Evolutionary conservation across 2,797 vertebrate genomes (phyloP).

Genomic region (Pelodytes ibericus): DNA sequence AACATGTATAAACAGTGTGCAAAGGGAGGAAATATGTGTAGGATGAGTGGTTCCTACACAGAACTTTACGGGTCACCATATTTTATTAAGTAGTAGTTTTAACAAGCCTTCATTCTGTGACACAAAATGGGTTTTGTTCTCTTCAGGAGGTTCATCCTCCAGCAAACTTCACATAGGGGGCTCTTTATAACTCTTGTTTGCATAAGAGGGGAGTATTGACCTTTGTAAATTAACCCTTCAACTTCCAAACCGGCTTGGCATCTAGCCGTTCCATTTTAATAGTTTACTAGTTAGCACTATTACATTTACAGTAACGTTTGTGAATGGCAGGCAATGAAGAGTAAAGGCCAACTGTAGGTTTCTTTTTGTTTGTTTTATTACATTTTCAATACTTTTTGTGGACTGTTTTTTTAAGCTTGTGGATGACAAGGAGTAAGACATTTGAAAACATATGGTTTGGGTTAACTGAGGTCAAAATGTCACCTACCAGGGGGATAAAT

Average conservation of each 20-base stretch:
- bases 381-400: background rate
- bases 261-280: background rate
- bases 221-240: background rate
- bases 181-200: background rate
- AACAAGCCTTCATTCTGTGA: background rate
- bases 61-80: background rate
- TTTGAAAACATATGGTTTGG: background rate
- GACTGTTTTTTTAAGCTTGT: background rate
- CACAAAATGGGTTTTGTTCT: conserved; percentile 22
- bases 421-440: background rate
- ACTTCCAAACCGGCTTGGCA: background rate
- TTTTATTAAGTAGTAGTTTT: background rate
- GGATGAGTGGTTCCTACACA: background rate
- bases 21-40: background rate
- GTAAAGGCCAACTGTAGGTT: background rate
- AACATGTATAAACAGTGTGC: background rate
- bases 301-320: background rate
- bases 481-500: background rate
- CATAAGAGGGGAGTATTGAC: background rate
- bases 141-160: background rate
- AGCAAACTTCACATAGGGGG: background rate
- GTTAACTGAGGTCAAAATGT: background rate
- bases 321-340: too few relatives aligned
- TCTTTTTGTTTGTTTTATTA: background rate
- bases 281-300: background rate